phyloP scores from a whole-genome alignment of 2,797 vertebrate genomes.

The Lagocephalus sceleratus region DNA sequence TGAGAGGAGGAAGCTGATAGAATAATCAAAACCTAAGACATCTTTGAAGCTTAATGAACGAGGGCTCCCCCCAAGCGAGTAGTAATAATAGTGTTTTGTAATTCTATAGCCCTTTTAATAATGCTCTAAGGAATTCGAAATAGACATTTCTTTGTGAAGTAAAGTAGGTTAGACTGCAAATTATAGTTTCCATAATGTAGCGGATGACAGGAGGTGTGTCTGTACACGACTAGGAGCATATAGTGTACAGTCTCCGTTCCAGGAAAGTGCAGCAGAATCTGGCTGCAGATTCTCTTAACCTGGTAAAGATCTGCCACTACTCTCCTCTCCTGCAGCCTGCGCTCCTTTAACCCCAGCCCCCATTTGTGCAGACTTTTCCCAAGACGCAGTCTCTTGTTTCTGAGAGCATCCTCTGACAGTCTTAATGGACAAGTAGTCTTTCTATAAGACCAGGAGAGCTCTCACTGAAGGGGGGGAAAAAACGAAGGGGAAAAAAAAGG shows the following conservation, averaged over 20 bases:
- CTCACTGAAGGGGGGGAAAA: constrained; percentile 37
- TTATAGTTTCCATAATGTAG: constrained; percentile 55
- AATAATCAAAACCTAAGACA: constrained; percentile 71
- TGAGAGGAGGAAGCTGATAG: constrained; percentile 65
- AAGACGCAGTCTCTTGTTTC: constrained; percentile 58
- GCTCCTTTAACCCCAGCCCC: constrained; percentile 39
- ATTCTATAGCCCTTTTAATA: constrained; percentile 73
- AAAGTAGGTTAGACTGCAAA: constrained; percentile 66
- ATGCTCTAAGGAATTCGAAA: constrained; percentile 67
- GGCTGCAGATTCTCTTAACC: constrained; percentile 26
- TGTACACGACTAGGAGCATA: too few relatives aligned
- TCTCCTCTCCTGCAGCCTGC: constrained; percentile 13
- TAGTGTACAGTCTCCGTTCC: too few relatives aligned
- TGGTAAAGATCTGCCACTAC: constrained; percentile 14
- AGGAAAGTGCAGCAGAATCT: constrained; percentile 14
- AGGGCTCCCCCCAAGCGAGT: constrained; percentile 70
- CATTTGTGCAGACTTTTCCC: constrained; percentile 45
- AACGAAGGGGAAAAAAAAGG: constrained; percentile 33
- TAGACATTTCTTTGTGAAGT: constrained; percentile 65
- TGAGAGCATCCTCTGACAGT: constrained; percentile 64
- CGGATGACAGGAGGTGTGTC: constrained; percentile 8
- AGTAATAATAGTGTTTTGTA: constrained; percentile 73
- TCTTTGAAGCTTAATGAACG: constrained; percentile 73
- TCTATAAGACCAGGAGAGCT: constrained; percentile 50
- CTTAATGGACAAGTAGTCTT: constrained; percentile 71